phyloP scores from a whole-genome alignment of 2,797 vertebrate species.

The Gorsachius magnificus region DNA sequence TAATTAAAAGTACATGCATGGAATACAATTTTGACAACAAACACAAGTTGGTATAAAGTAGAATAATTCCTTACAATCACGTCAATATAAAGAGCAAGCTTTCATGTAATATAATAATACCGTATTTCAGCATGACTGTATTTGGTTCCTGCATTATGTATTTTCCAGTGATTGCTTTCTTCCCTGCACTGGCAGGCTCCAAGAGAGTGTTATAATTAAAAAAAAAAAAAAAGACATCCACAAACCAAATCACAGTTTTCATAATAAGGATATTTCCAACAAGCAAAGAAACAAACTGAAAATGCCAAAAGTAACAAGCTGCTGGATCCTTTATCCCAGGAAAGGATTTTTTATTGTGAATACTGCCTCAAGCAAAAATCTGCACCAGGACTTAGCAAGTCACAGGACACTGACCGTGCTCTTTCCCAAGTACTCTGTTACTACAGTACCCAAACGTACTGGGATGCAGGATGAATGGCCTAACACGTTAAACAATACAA shows the following conservation, averaged over 20 bases:
- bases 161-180: neutral
- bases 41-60: neutral
- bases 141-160: neutral
- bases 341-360: neutral
- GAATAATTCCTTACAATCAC: neutral
- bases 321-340: neutral
- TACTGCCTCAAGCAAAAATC: neutral
- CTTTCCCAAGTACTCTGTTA: neutral
- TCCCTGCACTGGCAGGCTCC: neutral
- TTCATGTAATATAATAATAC: neutral
- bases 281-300: neutral
- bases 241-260: neutral
- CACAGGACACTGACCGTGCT: neutral
- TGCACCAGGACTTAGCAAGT: neutral
- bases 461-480: neutral
- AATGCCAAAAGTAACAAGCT: neutral
- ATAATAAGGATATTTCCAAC: neutral
- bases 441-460: neutral
- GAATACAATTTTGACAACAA: neutral
- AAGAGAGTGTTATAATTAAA: neutral
- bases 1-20: neutral
- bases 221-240: neutral
- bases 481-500: neutral
- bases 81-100: neutral
- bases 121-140: neutral